These are phyloP conservation scores for Orestias chungarensis DNA, from an alignment of 2,797 vertebrate genomes.

Conservation along the genomic window DNA sequence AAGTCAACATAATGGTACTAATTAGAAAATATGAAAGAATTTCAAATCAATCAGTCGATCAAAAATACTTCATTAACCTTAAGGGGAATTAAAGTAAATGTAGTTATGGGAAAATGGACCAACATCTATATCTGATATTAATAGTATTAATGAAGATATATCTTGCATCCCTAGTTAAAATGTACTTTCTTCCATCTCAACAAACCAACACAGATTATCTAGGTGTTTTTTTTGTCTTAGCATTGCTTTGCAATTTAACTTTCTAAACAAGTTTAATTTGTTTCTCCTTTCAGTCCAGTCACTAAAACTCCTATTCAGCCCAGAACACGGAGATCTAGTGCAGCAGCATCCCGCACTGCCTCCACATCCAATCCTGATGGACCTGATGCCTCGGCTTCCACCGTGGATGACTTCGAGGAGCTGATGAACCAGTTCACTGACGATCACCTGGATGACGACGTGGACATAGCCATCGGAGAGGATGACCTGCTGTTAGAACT, in stretches of 20 bases:
- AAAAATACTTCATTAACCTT: no score
- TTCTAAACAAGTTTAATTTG: no score
- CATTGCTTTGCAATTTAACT: neutral
- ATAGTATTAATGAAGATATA: no score
- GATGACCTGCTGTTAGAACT: constrained; percentile 78
- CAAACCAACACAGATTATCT: neutral
- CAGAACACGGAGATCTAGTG: constrained; percentile 81
- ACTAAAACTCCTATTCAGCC: constrained; percentile 62
- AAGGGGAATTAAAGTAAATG: no score
- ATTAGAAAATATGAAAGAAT: neutral
- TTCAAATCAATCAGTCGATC: no score
- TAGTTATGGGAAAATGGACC: no score
- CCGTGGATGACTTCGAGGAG: constrained; percentile 92
- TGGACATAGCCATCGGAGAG: constrained; percentile 88
- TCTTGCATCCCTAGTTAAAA: no score
- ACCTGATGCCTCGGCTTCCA: constrained; percentile 51
- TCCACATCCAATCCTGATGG: constrained; percentile 47
- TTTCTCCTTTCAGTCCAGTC: constrained; percentile 50
- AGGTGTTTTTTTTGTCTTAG: neutral
- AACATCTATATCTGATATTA: no score
- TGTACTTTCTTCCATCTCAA: neutral
- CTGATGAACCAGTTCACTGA: constrained; percentile 93
- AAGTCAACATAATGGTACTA: no score
- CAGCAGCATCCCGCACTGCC: constrained; percentile 41
- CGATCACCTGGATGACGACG: constrained; percentile 88